A percentile compares a stretch with the other conserved stretches of the same genome.
Evolutionary conservation across 2,113 vertebrate genomes (phyloP).

Genomic region (Octodon degus): DNA sequence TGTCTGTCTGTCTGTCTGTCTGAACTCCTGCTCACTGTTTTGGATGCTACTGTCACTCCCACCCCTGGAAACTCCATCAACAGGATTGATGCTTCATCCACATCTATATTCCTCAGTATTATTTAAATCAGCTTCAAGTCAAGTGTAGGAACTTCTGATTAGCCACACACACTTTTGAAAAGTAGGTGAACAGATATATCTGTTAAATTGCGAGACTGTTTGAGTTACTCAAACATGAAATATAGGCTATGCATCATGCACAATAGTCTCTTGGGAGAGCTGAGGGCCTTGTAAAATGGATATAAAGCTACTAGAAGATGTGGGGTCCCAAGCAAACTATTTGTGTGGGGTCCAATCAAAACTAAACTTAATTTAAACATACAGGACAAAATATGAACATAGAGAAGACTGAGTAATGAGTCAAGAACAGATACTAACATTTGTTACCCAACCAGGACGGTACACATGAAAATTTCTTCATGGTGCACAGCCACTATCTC

Average conservation of each 20-base stretch:
- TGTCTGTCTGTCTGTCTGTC: not conserved
- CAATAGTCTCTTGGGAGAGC: not conserved
- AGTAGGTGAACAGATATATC: not conserved
- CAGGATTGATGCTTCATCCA: not conserved
- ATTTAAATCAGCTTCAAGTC: not conserved
- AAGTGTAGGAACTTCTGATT: not conserved
- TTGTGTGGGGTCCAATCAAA: not conserved
- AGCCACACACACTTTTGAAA: not conserved
- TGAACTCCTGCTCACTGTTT: not conserved
- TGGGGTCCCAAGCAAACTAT: not conserved
- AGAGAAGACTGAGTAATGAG: not conserved
- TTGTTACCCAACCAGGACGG: not conserved
- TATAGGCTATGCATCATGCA: not conserved
- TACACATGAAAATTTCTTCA: not conserved
- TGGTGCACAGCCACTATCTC: not conserved
- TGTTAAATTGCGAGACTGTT: not conserved
- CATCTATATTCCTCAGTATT: not conserved
- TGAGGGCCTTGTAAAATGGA: not conserved
- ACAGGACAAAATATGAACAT: slow-evolving; percentile 2
- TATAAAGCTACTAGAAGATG: not conserved
- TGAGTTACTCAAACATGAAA: not conserved
- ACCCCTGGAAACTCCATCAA: not conserved
- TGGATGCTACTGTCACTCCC: no score
- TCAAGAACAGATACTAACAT: not conserved
- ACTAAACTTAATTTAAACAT: slow-evolving; percentile 11